Evolutionary conservation across 2,113 vertebrate genomes (phyloP).

Genomic region (Lynx canadensis): DNA sequence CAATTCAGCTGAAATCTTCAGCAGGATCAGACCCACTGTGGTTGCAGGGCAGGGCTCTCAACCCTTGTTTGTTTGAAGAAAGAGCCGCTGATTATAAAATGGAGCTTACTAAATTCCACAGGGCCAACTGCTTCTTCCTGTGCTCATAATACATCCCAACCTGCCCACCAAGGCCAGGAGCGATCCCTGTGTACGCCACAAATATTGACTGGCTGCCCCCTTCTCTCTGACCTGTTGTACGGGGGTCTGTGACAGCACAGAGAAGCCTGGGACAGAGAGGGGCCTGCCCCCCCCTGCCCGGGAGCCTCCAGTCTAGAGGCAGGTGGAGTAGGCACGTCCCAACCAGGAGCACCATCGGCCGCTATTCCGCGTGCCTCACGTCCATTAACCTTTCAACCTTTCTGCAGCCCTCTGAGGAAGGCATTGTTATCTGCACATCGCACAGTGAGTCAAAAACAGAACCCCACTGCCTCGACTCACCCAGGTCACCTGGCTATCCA

Average conservation of each 20-base stretch:
- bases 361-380: accelerated
- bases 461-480: not conserved
- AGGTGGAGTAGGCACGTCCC: not conserved
- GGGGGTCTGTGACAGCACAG: accelerated
- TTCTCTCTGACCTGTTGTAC: accelerated
- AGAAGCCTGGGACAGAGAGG: not conserved
- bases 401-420: not conserved
- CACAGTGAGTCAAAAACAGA: not conserved
- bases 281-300: not conserved
- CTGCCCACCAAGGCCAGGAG: not conserved
- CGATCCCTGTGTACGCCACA: too few species aligned
- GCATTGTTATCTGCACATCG: accelerated
- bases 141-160: not conserved
- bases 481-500: not conserved
- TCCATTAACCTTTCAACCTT: not conserved
- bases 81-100: conserved; percentile 83
- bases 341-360: accelerated
- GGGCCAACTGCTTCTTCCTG: conserved; percentile 55
- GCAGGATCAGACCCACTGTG: not conserved
- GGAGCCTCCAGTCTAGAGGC: not conserved
- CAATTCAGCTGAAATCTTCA: conserved; percentile 82
- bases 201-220: accelerated
- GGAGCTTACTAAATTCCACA: conserved; percentile 82
- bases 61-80: conserved; percentile 74
- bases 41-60: not conserved